Evolutionary conservation across 2,888 invertebrate species (phyloP).

Genomic region (Troglohyphantes excavatus): DNA sequence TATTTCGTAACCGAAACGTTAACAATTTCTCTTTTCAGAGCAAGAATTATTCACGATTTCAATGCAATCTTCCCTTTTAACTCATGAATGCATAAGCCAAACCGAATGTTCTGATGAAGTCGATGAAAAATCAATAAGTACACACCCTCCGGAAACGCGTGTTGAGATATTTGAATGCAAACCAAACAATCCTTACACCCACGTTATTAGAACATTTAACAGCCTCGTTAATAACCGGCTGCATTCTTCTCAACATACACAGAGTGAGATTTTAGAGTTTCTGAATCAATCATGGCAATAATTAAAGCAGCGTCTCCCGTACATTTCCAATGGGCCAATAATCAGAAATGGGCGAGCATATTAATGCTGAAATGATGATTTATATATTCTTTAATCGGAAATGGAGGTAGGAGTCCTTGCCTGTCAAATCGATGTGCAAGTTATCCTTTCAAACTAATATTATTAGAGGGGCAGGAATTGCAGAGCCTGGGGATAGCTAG

Average conservation of each 20-base stretch:
- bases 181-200: not conserved
- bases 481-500: conserved; percentile 2
- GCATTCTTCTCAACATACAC: conserved; percentile 7
- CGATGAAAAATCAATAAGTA: too few relatives aligned
- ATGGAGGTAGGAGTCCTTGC: conserved; percentile 10
- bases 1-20: too few relatives aligned
- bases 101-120: too few relatives aligned
- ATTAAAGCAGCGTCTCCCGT: conserved; percentile 42
- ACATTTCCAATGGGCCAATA: conserved; percentile 7
- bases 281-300: conserved; percentile 59
- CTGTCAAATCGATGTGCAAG: conserved; percentile 30
- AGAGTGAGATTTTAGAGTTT: conserved; percentile 50
- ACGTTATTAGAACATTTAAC: conserved; percentile 1
- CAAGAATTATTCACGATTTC: too few relatives aligned
- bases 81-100: too few relatives aligned
- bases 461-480: conserved; percentile 30
- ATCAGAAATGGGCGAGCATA: conserved; percentile 17
- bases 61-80: too few relatives aligned
- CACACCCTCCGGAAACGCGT: not conserved
- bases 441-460: conserved; percentile 23
- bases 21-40: too few relatives aligned
- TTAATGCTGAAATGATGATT: conserved; percentile 59
- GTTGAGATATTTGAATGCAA: conserved; percentile 24
- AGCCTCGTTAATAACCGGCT: conserved; percentile 50
- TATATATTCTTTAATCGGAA: conserved; percentile 35